phyloP scores from a whole-genome alignment of 2,113 vertebrate genomes.

The Tragelaphus imberbis region DNA sequence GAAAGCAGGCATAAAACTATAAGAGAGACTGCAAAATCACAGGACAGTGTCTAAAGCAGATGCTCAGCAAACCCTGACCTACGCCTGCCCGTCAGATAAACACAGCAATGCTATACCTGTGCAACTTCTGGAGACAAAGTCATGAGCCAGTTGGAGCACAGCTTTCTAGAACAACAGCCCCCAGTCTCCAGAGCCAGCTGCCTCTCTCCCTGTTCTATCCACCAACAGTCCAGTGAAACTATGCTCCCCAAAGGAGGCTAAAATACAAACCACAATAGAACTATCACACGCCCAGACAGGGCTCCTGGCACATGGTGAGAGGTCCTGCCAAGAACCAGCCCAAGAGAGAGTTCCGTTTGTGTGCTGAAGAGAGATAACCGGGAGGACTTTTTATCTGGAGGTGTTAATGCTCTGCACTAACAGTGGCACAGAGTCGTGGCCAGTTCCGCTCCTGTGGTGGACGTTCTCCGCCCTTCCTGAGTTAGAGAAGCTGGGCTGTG shows the following conservation, averaged over 20 bases:
- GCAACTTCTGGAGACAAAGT: not conserved
- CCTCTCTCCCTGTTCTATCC: not conserved
- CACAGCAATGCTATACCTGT: rapidly evolving
- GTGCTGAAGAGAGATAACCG: not conserved
- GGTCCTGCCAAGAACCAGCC: not conserved
- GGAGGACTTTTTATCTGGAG: too few relatives aligned
- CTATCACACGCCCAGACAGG: rapidly evolving
- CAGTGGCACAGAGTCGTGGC: rapidly evolving
- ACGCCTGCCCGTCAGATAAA: not conserved
- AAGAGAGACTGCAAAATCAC: not conserved
- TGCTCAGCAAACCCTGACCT: rapidly evolving
- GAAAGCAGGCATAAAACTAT: not conserved
- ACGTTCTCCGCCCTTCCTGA: too few relatives aligned
- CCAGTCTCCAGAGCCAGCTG: not conserved
- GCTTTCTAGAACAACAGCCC: not conserved
- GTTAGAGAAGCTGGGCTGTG: not conserved
- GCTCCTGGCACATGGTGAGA: rapidly evolving
- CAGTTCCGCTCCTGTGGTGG: not conserved
- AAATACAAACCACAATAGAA: too few relatives aligned
- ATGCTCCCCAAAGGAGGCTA: not conserved
- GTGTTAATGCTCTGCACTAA: not conserved
- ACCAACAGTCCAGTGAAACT: not conserved
- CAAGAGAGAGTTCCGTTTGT: not conserved
- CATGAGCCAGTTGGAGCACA: not conserved
- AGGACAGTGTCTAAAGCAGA: not conserved